Evolutionary conservation across 1,140 invertebrate species (phyloP), one percentile per base, ranked within the genome.

Genomic region (Microplitis demolitor): DNA sequence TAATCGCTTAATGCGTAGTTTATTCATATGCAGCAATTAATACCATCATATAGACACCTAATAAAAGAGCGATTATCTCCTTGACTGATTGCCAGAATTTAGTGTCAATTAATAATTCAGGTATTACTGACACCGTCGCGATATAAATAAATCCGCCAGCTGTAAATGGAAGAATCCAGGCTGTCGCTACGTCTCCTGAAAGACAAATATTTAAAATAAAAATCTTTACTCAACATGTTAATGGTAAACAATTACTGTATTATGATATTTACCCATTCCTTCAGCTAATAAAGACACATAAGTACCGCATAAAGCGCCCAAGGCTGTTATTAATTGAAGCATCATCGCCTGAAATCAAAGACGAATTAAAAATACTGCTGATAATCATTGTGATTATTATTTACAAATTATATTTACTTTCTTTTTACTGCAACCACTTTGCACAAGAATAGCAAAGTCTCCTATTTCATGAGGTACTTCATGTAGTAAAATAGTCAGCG

Each of bases 121-220:
- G 97, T 85, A 99, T 98, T 2, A 98, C 95, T 66, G 96, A 97
- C 0, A 99, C 97, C 34, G 97, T 97, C 13, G 97, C 97, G 79
- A 99, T 98, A 84, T 99, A 99, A 85, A 99, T 98, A 84, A 99
- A 99, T 16, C 97, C 97, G 69, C 97, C 97, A 71, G 97, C 97
- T 51, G 97, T 99, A 81, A 99, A 98, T 39, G 97, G 97, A 61
- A 99, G 88, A 73, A 98, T 95, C 90, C 95, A 95, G 11, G 91
- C 89, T 45, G 94, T 93, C 4, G 95, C 93, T 73, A 94, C 85
- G 72, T 93, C 91, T 82, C 93, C 93, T 88, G 83, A 77, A 83
- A 89, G 54, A 33, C 66, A 50, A 75, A 66, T 39, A 62, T 62
- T n/a, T n/a, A 64, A 66, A 50, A 68, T 56, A 66, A 61, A 67